Conservation (phyloP, 2,888 invertebrate species). For the Drosophila prolongata region DNA sequence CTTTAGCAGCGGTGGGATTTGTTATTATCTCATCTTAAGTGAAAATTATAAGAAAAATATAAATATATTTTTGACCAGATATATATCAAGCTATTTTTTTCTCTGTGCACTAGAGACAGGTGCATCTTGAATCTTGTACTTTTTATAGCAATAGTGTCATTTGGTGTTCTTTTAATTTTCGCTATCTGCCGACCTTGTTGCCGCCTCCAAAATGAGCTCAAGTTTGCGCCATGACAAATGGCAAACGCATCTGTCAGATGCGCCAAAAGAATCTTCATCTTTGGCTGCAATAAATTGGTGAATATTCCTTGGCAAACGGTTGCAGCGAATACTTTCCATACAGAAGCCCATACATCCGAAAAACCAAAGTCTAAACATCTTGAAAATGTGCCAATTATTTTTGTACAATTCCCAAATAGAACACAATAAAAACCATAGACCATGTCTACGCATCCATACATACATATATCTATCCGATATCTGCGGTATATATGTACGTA, state of each 20-base stretch:
- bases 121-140: background rate
- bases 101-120: background rate
- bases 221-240: slow-evolving; percentile 35
- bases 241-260: slow-evolving; percentile 39
- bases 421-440: slow-evolving; percentile 53
- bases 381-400: slow-evolving; percentile 74
- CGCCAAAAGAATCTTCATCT: slow-evolving; percentile 6
- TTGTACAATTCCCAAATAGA: slow-evolving; percentile 53
- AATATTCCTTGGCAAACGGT: slow-evolving; percentile 19
- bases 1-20: no score
- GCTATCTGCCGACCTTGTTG: slow-evolving; percentile 38
- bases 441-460: slow-evolving; percentile 9
- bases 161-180: slow-evolving; percentile 4
- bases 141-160: slow-evolving; percentile 8
- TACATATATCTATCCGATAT: slow-evolving; percentile 1
- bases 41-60: no score
- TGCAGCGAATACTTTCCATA: slow-evolving; percentile 20
- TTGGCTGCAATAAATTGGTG: slow-evolving; percentile 1
- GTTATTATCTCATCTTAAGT: no score
- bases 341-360: slow-evolving; percentile 34
- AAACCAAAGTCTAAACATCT: slow-evolving; percentile 54
- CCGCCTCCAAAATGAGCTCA: slow-evolving; percentile 33
- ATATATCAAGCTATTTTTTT: no score
- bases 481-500: slow-evolving; percentile 15
- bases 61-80: no score